phyloP scores from a whole-genome alignment of 1,140 invertebrate genomes.

The Ladona fulva region DNA sequence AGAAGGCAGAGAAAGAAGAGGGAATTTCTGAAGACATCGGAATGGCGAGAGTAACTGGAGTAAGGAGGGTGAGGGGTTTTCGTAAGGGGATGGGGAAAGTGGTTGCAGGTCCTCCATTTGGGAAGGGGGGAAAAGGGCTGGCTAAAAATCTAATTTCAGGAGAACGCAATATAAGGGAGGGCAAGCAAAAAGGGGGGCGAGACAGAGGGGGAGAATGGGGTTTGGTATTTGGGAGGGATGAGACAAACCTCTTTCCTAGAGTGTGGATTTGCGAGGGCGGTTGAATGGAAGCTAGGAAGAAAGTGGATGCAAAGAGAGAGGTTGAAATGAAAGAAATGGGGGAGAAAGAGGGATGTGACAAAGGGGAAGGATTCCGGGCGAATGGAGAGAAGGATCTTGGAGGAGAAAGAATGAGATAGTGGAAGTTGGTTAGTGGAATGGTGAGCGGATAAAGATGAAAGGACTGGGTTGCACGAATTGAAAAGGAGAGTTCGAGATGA shows the following conservation, averaged over 20 bases:
- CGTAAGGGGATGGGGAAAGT: not conserved
- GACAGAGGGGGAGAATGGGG: not conserved
- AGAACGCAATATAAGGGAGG: conserved; percentile 7
- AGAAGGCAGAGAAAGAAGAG: not conserved
- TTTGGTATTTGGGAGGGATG: not conserved
- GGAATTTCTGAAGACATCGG: not conserved
- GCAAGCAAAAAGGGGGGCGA: not conserved
- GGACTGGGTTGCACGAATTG: too few species aligned
- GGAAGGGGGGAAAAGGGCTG: not conserved
- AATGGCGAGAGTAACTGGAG: not conserved
- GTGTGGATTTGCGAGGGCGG: not conserved
- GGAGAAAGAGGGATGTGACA: not conserved
- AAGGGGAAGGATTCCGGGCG: too few species aligned
- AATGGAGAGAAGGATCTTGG: too few species aligned
- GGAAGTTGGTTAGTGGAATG: too few species aligned
- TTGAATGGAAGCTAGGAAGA: not conserved
- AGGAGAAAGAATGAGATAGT: not conserved
- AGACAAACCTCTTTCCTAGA: not conserved
- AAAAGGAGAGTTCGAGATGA: too few species aligned
- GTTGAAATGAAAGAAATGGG: too few species aligned
- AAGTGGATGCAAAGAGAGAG: not conserved
- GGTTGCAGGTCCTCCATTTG: not conserved
- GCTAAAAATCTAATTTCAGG: conserved; percentile 3
- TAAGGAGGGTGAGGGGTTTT: not conserved
- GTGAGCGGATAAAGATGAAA: too few species aligned